phyloP scores from a whole-genome alignment of 2,113 vertebrate species.

The Pseudopodoces humilis region DNA sequence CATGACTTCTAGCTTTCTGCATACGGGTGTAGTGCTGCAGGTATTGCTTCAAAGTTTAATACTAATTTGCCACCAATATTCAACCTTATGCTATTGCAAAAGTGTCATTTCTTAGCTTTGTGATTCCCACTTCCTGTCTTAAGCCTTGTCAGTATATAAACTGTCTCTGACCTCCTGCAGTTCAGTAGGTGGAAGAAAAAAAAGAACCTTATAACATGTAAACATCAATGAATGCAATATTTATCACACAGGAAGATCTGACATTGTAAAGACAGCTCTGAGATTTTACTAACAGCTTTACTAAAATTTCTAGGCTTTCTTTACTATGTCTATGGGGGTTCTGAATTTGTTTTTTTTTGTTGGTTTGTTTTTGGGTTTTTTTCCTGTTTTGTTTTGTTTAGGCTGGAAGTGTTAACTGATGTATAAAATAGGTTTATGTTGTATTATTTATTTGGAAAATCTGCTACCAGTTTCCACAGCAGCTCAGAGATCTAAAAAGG shows the following conservation, averaged over 20 bases:
- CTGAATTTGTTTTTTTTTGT: not conserved
- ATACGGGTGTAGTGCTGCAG: fast-evolving
- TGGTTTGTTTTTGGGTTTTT: not conserved
- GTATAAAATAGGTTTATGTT: slow-evolving; percentile 18
- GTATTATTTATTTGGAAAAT: slow-evolving; percentile 51
- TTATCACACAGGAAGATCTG: not conserved
- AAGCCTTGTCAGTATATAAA: not conserved
- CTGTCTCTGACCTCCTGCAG: not conserved
- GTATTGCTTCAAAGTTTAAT: not conserved
- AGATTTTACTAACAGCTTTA: not conserved
- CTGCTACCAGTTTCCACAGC: not conserved
- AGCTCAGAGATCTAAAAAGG: slow-evolving; percentile 32
- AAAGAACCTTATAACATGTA: not conserved
- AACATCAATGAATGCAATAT: not conserved
- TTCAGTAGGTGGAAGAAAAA: not conserved
- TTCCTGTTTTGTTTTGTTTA: not conserved
- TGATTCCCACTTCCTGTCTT: not conserved
- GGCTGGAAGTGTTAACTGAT: not conserved
- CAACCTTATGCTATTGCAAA: fast-evolving
- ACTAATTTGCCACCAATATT: not conserved
- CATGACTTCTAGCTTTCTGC: not conserved
- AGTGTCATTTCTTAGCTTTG: not conserved
- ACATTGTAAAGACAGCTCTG: not conserved
- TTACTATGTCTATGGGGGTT: not conserved
- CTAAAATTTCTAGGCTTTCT: not conserved